Conservation (phyloP, 1,140 invertebrate species). For the Eriosoma lanigerum region DNA sequence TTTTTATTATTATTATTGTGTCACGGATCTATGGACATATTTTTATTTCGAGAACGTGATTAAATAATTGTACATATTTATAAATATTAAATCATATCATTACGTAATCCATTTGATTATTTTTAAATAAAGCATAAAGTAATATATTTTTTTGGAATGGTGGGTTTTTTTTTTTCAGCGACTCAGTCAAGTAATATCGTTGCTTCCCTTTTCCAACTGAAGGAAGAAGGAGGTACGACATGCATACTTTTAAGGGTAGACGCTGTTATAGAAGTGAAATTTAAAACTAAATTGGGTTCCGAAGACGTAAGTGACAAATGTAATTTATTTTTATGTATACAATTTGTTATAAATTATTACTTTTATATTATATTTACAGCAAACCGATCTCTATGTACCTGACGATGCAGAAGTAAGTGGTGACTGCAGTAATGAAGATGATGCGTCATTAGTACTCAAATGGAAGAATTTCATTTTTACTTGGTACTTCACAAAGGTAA, state of each 20-base stretch:
- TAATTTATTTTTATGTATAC: slow-evolving; percentile 13
- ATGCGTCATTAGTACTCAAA: slow-evolving; percentile 67
- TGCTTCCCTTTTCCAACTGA: slow-evolving; percentile 54
- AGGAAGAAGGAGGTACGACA: slow-evolving; percentile 53
- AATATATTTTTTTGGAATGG: no score
- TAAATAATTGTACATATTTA: no score
- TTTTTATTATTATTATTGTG: no score
- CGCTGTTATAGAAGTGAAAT: slow-evolving; percentile 55
- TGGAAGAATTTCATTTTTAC: slow-evolving; percentile 71
- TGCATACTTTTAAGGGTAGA: slow-evolving; percentile 56
- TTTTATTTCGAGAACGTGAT: no score
- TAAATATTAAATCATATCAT: no score
- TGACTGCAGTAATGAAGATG: slow-evolving; percentile 70
- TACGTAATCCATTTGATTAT: no score
- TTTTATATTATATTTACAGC: neutral
- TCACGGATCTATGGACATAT: no score
- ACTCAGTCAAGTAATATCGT: slow-evolving; percentile 49
- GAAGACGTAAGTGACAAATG: slow-evolving; percentile 53
- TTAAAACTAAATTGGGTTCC: slow-evolving; percentile 54
- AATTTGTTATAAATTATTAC: slow-evolving; percentile 9
- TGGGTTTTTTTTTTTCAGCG: neutral
- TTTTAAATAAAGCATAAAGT: no score
- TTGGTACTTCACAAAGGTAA: slow-evolving; percentile 73
- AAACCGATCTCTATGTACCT: slow-evolving; percentile 47
- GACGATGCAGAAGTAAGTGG: slow-evolving; percentile 63